These are phyloP conservation scores for Anodontia alba DNA, from an alignment of 2,888 invertebrate species.

Conservation along the genomic window DNA sequence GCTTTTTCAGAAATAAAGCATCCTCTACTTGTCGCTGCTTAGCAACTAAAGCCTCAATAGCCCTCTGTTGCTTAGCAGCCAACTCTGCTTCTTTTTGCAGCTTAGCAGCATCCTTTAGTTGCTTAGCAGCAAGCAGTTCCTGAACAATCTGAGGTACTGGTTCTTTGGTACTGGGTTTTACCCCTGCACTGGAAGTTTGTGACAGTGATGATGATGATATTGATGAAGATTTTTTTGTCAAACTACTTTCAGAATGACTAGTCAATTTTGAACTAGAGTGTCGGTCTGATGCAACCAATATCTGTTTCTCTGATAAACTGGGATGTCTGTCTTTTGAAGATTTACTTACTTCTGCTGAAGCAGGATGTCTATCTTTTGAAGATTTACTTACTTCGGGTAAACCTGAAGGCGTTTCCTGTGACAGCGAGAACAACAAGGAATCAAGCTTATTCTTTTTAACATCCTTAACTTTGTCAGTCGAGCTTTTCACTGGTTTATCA, in stretches of 20 bases:
- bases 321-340: not conserved
- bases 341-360: not conserved
- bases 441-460: constrained; percentile 38
- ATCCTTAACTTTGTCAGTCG: constrained; percentile 29
- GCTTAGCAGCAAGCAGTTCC: constrained; percentile 56
- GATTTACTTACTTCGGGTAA: not conserved
- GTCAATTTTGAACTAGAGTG: constrained; percentile 2
- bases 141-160: constrained; percentile 59
- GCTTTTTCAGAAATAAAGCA: constrained; percentile 1
- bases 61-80: constrained; percentile 34
- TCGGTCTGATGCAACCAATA: not conserved
- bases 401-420: not conserved
- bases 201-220: constrained; percentile 16
- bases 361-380: not conserved
- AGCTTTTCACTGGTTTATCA: constrained; percentile 51
- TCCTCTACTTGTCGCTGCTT: constrained; percentile 19
- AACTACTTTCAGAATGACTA: constrained; percentile 17
- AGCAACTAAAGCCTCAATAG: constrained; percentile 13
- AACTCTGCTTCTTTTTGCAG: constrained; percentile 39
- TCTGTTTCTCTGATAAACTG: not conserved
- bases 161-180: constrained; percentile 36
- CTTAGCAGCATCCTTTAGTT: constrained; percentile 44
- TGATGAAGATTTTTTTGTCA: constrained; percentile 15
- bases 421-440: constrained; percentile 25
- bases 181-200: constrained; percentile 16